Percentiles rank a stretch among this genome's conserved stretches.
phyloP scores from a whole-genome alignment of 2,113 vertebrate genomes.

The Myrmecophaga tridactyla region DNA sequence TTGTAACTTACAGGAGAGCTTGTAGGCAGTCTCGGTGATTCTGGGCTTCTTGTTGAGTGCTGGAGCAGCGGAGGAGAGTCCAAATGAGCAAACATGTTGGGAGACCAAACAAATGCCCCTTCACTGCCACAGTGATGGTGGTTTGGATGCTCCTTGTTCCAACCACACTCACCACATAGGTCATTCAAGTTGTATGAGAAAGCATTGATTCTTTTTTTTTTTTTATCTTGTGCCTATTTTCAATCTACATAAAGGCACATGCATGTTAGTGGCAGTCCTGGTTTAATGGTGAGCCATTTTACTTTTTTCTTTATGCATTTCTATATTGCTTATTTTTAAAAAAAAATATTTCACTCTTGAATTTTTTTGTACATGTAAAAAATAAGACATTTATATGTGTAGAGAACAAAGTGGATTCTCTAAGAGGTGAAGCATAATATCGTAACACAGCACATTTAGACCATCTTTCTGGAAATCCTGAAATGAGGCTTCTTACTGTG shows the following conservation, averaged over 20 bases:
- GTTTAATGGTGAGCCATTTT: neutral
- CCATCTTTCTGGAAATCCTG: neutral
- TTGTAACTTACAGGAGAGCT: neutral
- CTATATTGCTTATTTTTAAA: neutral
- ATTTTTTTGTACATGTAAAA: neutral
- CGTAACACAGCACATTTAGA: neutral
- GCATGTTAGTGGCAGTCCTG: neutral
- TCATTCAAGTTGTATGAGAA: neutral
- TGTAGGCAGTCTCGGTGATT: neutral
- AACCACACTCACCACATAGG: rapidly evolving
- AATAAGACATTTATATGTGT: neutral
- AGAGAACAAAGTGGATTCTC: neutral
- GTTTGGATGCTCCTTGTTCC: neutral
- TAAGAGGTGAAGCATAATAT: neutral
- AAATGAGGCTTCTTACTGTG: neutral
- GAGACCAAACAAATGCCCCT: neutral
- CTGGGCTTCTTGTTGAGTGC: neutral
- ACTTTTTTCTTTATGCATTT: neutral
- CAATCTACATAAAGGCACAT: neutral
- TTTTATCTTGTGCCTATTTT: neutral
- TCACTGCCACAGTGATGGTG: neutral
- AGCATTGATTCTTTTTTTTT: neutral
- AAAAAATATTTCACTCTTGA: neutral
- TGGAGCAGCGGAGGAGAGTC: neutral
- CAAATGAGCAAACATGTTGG: neutral